Conservation (phyloP, 2,888 invertebrate genomes). For the Drosophila falleni region DNA sequence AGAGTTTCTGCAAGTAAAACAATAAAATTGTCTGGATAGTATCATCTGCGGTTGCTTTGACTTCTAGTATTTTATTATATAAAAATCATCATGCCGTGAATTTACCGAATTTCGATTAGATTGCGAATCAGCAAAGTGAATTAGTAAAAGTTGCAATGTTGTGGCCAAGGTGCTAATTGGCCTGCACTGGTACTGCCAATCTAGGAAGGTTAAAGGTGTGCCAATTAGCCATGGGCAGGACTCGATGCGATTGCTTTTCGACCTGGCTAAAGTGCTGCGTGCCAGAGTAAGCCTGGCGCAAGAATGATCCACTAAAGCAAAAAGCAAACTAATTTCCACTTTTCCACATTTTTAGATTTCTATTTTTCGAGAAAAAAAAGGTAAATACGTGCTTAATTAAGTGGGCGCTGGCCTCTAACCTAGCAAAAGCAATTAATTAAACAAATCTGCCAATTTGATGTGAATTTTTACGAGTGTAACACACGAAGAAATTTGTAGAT, state of each 20-base stretch:
- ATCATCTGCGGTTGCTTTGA: background rate
- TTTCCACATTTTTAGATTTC: background rate
- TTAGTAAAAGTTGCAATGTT: slow-evolving; percentile 42
- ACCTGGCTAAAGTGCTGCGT: slow-evolving; percentile 49
- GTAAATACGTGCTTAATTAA: slow-evolving; percentile 43
- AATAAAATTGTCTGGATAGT: background rate
- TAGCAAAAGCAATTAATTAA: slow-evolving; percentile 42
- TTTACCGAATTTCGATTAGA: slow-evolving; percentile 57
- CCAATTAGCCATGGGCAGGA: slow-evolving; percentile 61
- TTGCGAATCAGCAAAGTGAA: slow-evolving; percentile 44
- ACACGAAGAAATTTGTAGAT: slow-evolving; percentile 8
- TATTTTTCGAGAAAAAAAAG: background rate
- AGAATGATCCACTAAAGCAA: background rate
- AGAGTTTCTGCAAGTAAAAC: background rate
- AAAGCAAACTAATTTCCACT: slow-evolving; percentile 13
- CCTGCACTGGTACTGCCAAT: slow-evolving; percentile 14
- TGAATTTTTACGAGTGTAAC: slow-evolving; percentile 15
- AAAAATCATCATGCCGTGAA: slow-evolving; percentile 50
- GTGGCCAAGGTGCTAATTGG: slow-evolving; percentile 66
- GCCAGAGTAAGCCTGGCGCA: slow-evolving; percentile 16
- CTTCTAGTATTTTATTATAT: slow-evolving; percentile 19
- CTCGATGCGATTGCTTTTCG: slow-evolving; percentile 52
- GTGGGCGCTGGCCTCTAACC: slow-evolving; percentile 19
- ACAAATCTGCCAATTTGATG: slow-evolving; percentile 43
- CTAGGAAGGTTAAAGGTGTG: slow-evolving; percentile 67